Evolutionary conservation across 2,113 vertebrate species (phyloP), one percentile per base, ranked within the genome.

Genomic region (Dendropsophus ebraccatus): DNA sequence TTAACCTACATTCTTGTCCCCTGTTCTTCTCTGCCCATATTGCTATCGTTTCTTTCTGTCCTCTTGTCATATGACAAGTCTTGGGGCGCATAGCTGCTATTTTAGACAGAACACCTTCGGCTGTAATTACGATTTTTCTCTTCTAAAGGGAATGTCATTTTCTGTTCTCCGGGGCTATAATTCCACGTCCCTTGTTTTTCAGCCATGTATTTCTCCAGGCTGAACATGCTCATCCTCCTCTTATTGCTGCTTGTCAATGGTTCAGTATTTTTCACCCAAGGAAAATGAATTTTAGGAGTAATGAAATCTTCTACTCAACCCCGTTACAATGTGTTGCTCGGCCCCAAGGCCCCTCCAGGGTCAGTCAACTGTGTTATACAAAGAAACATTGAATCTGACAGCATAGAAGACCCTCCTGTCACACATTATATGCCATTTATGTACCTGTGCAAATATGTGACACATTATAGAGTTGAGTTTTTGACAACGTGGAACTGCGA

Each of bases 51-150:
- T 76, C 76, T 84, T 81, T 81, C 60, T n/a, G 30, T 62, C 56
- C 52, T 74, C 52, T 49, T 81, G 78, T 62, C 35, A 69, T 74
- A 74, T 81, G 85, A 87, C 67, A 81, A 81, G 69, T 45, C 41
- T 19, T 81, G 41, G 50, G 45, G 41, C 62, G 73, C 76, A 86
- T 69, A 85, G 75, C 19, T 80, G 69, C 77, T 87, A 87, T 87
- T 87, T 87, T 87, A 81, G 85, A 81, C 37, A 81, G 67, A 81
- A 73, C 67, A 87, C 78, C 85, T 74, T 30, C 3, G 77, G 78
- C 85, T 86, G 84, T 81, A 86, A 86, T 86, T 86, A 86, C 70
- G 62, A 80, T 81, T 86, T 86, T 86, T 69, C 84, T 80, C 62
- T 86, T 79, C 75, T 86, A 81, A 56, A 79, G 76, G 84, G 47